phyloP scores from a whole-genome alignment of 2,888 invertebrate genomes.

The Drosophila engyochracea region DNA sequence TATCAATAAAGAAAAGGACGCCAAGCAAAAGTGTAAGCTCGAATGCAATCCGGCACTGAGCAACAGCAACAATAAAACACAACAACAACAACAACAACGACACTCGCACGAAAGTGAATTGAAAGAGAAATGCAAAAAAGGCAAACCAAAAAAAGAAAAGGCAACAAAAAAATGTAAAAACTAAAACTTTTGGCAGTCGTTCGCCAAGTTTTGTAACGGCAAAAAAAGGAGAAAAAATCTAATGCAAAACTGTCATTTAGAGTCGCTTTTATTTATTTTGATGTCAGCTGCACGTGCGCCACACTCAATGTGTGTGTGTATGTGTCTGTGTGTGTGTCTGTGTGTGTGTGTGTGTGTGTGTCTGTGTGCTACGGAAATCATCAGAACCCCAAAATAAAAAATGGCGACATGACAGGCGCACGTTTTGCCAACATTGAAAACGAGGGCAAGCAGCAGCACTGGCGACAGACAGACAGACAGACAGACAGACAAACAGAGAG shows the following conservation, averaged over 20 bases:
- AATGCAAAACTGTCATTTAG: constrained; percentile 81
- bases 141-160: constrained; percentile 3
- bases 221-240: constrained; percentile 48
- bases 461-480: constrained; percentile 33
- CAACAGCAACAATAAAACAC: constrained; percentile 23
- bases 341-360: not conserved
- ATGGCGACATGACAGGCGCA: constrained; percentile 67
- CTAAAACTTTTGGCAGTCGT: constrained; percentile 44
- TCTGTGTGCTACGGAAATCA: constrained; percentile 55
- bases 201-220: constrained; percentile 49
- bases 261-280: constrained; percentile 73
- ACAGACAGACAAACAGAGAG: not conserved
- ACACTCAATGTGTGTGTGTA: constrained; percentile 15
- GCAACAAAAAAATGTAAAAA: constrained; percentile 12
- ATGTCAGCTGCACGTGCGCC: constrained; percentile 77
- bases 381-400: constrained; percentile 59
- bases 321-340: not conserved
- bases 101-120: constrained; percentile 55
- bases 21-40: constrained; percentile 42
- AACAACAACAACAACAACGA: constrained; percentile 16
- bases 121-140: constrained; percentile 25
- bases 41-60: constrained; percentile 43
- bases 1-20: constrained; percentile 70
- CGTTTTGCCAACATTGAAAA: constrained; percentile 53
- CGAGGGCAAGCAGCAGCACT: constrained; percentile 43